Base-by-base conservation (phyloP, 2,888 invertebrate genomes). In the Stenichneumon culpator region DNA sequence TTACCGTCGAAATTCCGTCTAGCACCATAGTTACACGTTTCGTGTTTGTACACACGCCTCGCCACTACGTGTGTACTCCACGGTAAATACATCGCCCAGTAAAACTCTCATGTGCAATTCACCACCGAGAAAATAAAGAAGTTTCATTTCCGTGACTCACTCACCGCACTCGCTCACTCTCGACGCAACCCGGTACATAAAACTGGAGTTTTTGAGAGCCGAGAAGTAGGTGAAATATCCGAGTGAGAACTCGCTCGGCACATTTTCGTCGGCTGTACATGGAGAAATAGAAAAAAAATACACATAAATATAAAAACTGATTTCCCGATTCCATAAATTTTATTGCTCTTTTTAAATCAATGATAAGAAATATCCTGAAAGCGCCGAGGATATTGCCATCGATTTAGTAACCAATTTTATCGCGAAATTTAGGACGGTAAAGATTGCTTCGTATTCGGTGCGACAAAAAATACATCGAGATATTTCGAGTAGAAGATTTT, bases 61-160 rank as follows among this genome's bases (percentile, higher is more conserved):
- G 22, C 57, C 22, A 3, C 39, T 39, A 36, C n/a, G n/a, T n/a
- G 36, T 65, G 19, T 36, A 32, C 32, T 7, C 19, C 65, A 14
- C 39, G 16, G 36, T 19, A 65, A 65, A 19, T 39, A 52, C 69
- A 69, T 69, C 52, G 69, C 22, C 63, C 73, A 60, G 73, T 79
- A 83, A 74, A 79, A 60, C 79, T 25, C 65, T 16, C 50, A 60
- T 83, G 74, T 69, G 74, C 79, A 70, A 79, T 83, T 69, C 78
- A 79, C 73, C 74, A 79, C 74, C 54, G 63, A 67, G 60, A 79
- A 83, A 83, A 79, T 79, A 79, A 74, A 79, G 79, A 74, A 83
- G 79, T 74, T 75, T 79, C 79, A 82, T 82, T 82, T 73, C 67
- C 72, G 72, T 67, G 72, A 82, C 78, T 82, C 52, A 16, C 77